These are phyloP conservation scores for Eupithecia inturbata DNA, from an alignment of 2,888 invertebrate genomes.

Conservation along the genomic window DNA sequence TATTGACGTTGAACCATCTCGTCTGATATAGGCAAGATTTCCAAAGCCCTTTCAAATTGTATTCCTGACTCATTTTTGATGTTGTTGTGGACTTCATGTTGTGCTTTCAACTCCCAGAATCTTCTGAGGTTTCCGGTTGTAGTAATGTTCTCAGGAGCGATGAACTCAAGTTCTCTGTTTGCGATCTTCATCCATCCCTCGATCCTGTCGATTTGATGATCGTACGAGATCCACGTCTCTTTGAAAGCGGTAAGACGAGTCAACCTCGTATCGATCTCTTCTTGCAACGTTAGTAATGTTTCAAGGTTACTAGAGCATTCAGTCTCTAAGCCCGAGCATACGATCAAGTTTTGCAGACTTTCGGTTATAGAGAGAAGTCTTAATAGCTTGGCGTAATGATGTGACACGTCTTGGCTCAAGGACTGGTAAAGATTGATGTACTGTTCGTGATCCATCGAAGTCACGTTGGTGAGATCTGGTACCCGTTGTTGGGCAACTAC, in stretches of 20 bases:
- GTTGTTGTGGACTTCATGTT: constrained; percentile 92
- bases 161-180: constrained; percentile 87
- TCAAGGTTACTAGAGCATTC: constrained; percentile 89
- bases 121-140: constrained; percentile 89
- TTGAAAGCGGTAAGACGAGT: constrained; percentile 89
- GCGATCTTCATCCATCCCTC: constrained; percentile 91
- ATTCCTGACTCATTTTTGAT: constrained; percentile 89
- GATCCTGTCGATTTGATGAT: constrained; percentile 88
- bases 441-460: constrained; percentile 92
- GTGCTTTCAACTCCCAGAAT: constrained; percentile 95
- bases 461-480: constrained; percentile 91
- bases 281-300: constrained; percentile 88
- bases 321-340: constrained; percentile 89
- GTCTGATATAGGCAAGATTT: constrained; percentile 92
- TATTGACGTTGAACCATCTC: constrained; percentile 92
- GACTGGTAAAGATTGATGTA: constrained; percentile 93
- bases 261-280: constrained; percentile 89
- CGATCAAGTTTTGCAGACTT: constrained; percentile 89
- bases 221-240: constrained; percentile 91
- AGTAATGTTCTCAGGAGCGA: constrained; percentile 86
- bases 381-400: constrained; percentile 90
- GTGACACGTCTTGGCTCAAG: constrained; percentile 89
- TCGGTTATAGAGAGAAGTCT: constrained; percentile 89
- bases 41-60: constrained; percentile 90
- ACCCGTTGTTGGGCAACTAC: constrained; percentile 93